A percentile compares a stretch with the other conserved stretches of the same genome.
These are phyloP conservation scores for Octomys mimax DNA, from an alignment of 2,797 vertebrate genomes.

Conservation along the genomic window DNA sequence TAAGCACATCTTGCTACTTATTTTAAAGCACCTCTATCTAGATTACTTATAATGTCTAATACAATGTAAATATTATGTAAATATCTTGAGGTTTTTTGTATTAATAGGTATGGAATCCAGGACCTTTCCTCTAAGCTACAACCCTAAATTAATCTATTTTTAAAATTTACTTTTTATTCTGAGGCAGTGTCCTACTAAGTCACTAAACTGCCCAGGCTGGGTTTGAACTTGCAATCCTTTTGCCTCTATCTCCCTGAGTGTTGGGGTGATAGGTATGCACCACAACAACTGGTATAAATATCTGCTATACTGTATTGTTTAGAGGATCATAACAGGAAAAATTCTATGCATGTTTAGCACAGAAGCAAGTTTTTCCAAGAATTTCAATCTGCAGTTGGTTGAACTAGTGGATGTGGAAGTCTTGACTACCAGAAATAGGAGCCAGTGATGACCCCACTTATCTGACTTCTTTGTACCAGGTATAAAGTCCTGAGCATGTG, in stretches of 20 bases:
- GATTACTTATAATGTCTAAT: background rate
- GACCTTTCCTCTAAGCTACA: background rate
- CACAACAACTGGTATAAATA: background rate
- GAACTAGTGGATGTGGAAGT: background rate
- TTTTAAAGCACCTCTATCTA: background rate
- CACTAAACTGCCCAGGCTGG: background rate
- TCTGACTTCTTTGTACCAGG: background rate
- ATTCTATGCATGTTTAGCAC: background rate
- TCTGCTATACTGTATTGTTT: background rate
- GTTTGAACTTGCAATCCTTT: background rate
- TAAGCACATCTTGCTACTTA: background rate
- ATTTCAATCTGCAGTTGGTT: background rate
- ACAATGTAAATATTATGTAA: background rate
- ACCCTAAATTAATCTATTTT: background rate
- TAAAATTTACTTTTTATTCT: background rate
- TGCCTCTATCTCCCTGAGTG: background rate
- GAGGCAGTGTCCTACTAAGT: background rate
- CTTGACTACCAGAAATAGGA: background rate
- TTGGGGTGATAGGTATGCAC: background rate
- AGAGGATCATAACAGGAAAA: background rate
- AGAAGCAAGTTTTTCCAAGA: background rate
- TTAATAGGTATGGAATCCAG: background rate
- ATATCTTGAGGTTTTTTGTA: background rate
- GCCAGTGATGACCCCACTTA: fast-evolving
- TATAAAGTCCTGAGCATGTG: fast-evolving